phyloP scores from a whole-genome alignment of 1,140 invertebrate genomes.

The Drosophila elegans region DNA sequence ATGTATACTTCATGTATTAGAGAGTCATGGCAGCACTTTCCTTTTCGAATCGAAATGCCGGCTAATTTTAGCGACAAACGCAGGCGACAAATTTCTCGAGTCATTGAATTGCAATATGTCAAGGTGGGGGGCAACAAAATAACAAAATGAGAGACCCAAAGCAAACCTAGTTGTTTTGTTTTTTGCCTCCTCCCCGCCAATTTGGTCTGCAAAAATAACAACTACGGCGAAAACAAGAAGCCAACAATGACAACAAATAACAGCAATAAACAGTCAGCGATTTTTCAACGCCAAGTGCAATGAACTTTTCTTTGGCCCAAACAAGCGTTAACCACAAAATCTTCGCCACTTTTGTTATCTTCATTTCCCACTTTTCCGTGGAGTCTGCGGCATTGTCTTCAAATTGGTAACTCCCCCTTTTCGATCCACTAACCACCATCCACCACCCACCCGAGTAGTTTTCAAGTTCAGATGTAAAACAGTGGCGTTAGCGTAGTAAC shows the following conservation, averaged over 20 bases:
- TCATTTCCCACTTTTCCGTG: conserved; percentile 1
- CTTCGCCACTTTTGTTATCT: conserved; percentile 6
- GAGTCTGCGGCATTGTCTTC: conserved; percentile 24
- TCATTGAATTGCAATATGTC: conserved; percentile 38
- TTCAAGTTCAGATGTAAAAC: conserved; percentile 56
- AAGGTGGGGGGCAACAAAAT: conserved; percentile 20
- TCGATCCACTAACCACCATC: background rate
- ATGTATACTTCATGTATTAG: background rate
- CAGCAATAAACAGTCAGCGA: conserved; percentile 57
- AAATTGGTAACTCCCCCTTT: background rate
- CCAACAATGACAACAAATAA: conserved; percentile 27
- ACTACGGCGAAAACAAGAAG: conserved; percentile 1
- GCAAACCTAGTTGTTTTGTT: background rate
- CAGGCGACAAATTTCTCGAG: conserved; percentile 14
- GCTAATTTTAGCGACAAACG: conserved; percentile 7
- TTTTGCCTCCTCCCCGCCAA: conserved; percentile 5
- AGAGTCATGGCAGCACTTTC: conserved; percentile 5
- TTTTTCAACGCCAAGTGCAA: conserved; percentile 57
- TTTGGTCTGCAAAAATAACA: conserved; percentile 6
- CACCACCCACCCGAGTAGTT: conserved; percentile 7
- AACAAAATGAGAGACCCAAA: background rate
- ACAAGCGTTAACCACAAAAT: conserved; percentile 29
- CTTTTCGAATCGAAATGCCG: conserved; percentile 18
- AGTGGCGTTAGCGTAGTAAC: background rate
- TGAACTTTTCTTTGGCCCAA: conserved; percentile 43